Evolutionary conservation across 2,888 invertebrate genomes (phyloP), one percentile per base, ranked within the genome.

Genomic region (Yponomeuta evonymella): DNA sequence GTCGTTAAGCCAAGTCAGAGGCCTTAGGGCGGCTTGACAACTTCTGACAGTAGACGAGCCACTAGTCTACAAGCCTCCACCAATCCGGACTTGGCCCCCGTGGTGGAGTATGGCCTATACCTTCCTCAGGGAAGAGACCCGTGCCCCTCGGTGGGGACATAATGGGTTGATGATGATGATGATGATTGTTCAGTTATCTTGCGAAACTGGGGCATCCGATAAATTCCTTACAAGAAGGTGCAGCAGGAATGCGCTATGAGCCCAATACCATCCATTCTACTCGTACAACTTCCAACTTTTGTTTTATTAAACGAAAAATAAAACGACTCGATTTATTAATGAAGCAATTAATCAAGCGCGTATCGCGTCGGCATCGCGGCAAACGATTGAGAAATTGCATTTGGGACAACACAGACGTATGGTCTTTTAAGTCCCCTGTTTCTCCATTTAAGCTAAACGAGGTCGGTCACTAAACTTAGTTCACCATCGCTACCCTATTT

Each of bases 311-410:
- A 85, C 84, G 9, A 51, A 67, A 87, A 85, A 58, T 58, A 84
- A 83, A 77, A 84, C 83, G 51, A 58, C 51, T 58, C 85, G 86
- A 89, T 89, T 87, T 88, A 87, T 84, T 88, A 90, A 90, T 89
- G 86, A 89, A 89, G 88, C 86, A 84, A 89, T 90, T 88, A 86
- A 85, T 89, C 85, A 87, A 58, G 77, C 72, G 76, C 84, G 51
- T 89, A 89, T 89, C 88, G 74, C 65, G 74, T 76, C 79, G 83
- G 84, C 82, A 84, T 83, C 83, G 76, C 11, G 58, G 43, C 36
- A 62, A 63, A 63, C 15, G 70, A 70, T 63, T 70, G 70, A 70
- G 70, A 70, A 70, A 70, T 70, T 70, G 70, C 70, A 70, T 23
- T 58, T 43, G 70, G n/a, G 33, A 23, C 62, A 48, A 51, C 68